Evolutionary conservation across 1,140 invertebrate genomes (phyloP).

Genomic region (Atta colombica): DNA sequence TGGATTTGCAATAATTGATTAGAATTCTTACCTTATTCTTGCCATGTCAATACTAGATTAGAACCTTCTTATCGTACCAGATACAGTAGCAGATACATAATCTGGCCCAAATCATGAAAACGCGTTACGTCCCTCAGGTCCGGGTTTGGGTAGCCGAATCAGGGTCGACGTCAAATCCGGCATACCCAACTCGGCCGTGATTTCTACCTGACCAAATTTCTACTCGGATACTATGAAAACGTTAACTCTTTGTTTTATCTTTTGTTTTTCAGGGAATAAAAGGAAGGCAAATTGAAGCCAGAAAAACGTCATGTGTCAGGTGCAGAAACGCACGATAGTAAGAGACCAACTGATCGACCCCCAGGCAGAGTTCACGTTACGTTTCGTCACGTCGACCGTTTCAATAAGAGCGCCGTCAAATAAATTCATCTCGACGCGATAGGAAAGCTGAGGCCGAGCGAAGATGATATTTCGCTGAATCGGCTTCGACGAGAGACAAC

Average conservation of each 20-base stretch:
- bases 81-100: no score
- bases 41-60: no score
- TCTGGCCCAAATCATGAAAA: no score
- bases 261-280: background rate
- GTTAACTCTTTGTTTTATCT: background rate
- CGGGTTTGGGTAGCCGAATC: no score
- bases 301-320: constrained; percentile 2
- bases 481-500: constrained; percentile 14
- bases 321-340: constrained; percentile 3
- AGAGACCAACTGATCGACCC: background rate
- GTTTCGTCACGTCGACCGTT: constrained; percentile 10
- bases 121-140: no score
- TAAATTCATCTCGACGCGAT: constrained; percentile 29
- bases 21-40: no score
- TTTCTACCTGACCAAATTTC: no score
- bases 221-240: background rate
- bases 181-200: no score
- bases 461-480: constrained; percentile 50
- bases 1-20: no score
- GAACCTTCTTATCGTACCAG: no score
- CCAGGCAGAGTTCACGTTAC: background rate
- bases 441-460: constrained; percentile 8
- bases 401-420: constrained; percentile 26
- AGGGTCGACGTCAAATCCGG: no score
- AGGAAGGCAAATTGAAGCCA: constrained; percentile 12